A percentile compares a stretch with the other conserved stretches of the same genome.
phyloP scores from a whole-genome alignment of 2,888 invertebrate genomes.

The Euplexia lucipara region DNA sequence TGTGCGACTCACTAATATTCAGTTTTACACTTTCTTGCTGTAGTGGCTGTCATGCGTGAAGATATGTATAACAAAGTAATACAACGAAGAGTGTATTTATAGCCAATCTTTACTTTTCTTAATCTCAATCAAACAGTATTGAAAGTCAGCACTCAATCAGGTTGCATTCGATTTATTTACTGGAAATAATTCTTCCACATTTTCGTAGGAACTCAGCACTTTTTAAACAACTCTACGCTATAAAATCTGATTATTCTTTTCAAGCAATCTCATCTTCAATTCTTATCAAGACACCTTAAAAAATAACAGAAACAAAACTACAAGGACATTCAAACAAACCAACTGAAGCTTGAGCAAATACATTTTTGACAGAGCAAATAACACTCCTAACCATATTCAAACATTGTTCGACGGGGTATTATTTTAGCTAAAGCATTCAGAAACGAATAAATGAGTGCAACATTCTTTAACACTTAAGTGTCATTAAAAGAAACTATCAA shows the following conservation, averaged over 20 bases:
- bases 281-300: not conserved
- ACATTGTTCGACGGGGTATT: constrained; percentile 12
- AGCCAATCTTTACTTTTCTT: not conserved
- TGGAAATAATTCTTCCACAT: not conserved
- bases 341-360: constrained; percentile 16
- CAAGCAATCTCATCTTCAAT: not conserved
- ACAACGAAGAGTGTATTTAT: constrained; percentile 7
- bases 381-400: constrained; percentile 35
- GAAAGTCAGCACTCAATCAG: not conserved
- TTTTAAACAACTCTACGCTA: not conserved
- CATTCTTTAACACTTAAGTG: not conserved
- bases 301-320: constrained; percentile 16
- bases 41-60: constrained; percentile 49
- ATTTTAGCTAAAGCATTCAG: not conserved
- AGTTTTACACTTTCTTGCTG: constrained; percentile 53
- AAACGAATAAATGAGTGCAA: not conserved
- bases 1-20: constrained; percentile 18
- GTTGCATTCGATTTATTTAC: not conserved
- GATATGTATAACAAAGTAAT: constrained; percentile 30
- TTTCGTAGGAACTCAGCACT: no score
- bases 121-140: constrained; percentile 1
- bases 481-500: no score
- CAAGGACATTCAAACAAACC: constrained; percentile 13
- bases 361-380: constrained; percentile 35
- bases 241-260: not conserved